phyloP scores from a whole-genome alignment of 2,113 vertebrate genomes.

The Indicator indicator region DNA sequence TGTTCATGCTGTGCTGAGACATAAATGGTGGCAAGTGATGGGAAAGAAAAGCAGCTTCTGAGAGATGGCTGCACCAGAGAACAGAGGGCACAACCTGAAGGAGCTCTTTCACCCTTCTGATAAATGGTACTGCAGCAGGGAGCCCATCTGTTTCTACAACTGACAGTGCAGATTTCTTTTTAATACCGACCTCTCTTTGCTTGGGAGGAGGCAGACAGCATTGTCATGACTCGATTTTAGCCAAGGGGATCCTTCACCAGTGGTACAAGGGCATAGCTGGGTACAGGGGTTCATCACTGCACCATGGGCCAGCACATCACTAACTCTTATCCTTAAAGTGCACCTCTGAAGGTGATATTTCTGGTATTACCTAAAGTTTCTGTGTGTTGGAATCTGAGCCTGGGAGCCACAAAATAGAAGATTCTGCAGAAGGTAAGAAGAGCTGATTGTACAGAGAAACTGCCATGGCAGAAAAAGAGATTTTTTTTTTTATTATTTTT shows the following conservation, averaged over 20 bases:
- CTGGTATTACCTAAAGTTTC: background rate
- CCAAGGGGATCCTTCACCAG: background rate
- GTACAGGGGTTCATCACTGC: no score
- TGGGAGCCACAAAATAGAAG: background rate
- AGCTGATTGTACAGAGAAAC: background rate
- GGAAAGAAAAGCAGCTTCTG: background rate
- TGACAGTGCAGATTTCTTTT: background rate
- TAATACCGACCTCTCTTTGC: background rate
- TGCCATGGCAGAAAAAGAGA: background rate
- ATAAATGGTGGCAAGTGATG: background rate
- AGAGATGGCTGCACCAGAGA: background rate
- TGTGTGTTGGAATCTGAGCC: background rate
- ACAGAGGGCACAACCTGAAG: background rate
- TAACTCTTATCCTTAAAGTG: background rate
- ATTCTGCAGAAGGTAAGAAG: background rate
- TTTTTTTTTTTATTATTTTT: accelerated
- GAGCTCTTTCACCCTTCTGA: background rate
- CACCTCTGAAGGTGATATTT: background rate
- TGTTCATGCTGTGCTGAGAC: background rate
- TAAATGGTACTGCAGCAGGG: background rate
- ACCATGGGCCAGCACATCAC: accelerated
- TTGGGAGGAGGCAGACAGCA: background rate
- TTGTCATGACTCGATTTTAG: background rate
- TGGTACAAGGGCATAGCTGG: background rate
- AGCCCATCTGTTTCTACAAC: background rate